Conservation (phyloP, 2,113 vertebrate genomes). For the Hyperoodon ampullatus region DNA sequence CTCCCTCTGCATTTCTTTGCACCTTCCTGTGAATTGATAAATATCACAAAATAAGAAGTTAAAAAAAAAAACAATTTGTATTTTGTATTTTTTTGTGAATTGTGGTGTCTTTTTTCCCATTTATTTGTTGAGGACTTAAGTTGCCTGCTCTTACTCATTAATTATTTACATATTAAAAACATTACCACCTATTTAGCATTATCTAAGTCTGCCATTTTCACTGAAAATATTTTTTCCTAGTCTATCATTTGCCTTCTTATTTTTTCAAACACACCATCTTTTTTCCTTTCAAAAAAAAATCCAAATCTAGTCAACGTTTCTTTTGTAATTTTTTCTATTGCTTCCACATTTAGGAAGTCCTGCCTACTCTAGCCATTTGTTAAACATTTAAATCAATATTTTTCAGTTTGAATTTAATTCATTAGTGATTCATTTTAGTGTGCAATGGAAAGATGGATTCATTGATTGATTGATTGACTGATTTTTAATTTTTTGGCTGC, state of each 20-base stretch:
- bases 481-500: too few relatives aligned
- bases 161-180: not conserved
- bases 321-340: not conserved
- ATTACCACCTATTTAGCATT: not conserved
- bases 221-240: conserved; percentile 11
- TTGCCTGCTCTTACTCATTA: not conserved
- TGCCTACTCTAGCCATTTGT: not conserved
- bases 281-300: not conserved
- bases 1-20: not conserved
- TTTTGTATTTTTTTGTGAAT: not conserved
- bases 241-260: not conserved
- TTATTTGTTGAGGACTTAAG: not conserved
- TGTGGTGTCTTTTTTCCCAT: not conserved
- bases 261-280: not conserved
- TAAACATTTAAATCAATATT: conserved; percentile 44
- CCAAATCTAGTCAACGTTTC: not conserved
- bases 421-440: not conserved
- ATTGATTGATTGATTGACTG: too few relatives aligned
- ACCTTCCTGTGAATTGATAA: not conserved
- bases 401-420: conserved; percentile 20
- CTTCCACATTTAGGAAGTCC: not conserved
- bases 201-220: not conserved
- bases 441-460: not conserved
- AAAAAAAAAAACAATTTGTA: not conserved
- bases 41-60: not conserved